Conservation (phyloP, 2,113 vertebrate species). For the Psilopsiagon aymara region DNA sequence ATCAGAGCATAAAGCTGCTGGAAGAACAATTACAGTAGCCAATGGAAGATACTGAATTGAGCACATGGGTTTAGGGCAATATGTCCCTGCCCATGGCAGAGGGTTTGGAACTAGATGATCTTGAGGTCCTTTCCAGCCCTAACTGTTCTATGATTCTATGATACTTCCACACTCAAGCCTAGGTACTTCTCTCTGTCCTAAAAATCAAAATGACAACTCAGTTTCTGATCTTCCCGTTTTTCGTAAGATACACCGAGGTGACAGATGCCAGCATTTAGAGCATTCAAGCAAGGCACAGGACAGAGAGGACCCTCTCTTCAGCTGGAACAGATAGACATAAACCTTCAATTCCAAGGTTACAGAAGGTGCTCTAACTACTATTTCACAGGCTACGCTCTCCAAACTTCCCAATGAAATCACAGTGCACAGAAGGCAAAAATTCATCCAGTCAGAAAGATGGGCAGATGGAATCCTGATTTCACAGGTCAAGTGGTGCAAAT, state of each 20-base stretch:
- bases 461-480: not conserved
- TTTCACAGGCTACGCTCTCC: not conserved
- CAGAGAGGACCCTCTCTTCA: not conserved
- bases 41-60: not conserved
- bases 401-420: not conserved
- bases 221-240: not conserved
- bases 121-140: not conserved
- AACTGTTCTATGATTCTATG: not conserved
- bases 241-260: not conserved
- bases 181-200: not conserved
- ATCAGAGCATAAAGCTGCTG: not conserved
- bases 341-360: not conserved
- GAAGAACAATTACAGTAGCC: not conserved
- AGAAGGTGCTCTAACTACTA: not conserved
- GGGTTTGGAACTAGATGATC: not conserved
- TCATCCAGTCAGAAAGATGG: not conserved
- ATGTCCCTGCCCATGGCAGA: not conserved
- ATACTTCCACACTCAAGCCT: not conserved
- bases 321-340: not conserved
- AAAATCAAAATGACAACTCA: not conserved
- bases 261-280: not conserved
- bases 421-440: not conserved
- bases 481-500: not conserved
- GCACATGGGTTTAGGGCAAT: not conserved
- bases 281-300: not conserved